Conservation (phyloP, 2,113 vertebrate species). For the Serinus canaria region DNA sequence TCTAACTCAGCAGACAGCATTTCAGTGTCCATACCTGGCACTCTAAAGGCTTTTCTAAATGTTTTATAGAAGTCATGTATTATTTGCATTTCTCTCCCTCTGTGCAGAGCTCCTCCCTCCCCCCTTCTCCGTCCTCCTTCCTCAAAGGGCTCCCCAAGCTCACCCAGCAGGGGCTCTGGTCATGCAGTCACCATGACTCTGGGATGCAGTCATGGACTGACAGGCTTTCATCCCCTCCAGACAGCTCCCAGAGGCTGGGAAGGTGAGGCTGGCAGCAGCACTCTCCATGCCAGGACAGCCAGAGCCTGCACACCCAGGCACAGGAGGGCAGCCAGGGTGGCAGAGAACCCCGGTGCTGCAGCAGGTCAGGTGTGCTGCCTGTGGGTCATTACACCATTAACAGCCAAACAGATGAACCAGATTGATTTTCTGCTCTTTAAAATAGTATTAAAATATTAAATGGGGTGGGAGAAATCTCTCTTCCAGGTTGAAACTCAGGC, state of each 20-base stretch:
- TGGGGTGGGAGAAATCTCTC: background rate
- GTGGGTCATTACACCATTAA: rapidly evolving
- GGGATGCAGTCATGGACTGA: background rate
- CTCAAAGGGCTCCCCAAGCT: background rate
- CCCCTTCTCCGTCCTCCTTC: background rate
- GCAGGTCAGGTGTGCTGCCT: background rate
- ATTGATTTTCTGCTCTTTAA: background rate
- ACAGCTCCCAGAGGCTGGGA: background rate
- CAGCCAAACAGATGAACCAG: background rate
- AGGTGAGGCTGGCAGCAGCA: background rate
- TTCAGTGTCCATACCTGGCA: background rate
- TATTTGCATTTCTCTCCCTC: background rate
- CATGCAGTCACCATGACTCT: no score
- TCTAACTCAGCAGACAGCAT: background rate
- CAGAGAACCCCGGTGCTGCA: background rate
- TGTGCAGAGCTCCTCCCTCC: background rate
- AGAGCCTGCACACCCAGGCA: background rate
- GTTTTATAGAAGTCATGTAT: background rate
- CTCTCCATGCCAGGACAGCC: background rate
- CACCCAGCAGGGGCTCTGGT: background rate
- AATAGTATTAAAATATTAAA: background rate
- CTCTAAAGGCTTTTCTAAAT: background rate
- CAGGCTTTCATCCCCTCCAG: background rate
- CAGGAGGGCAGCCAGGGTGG: background rate
- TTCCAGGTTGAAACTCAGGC: background rate